Evolutionary conservation across 2,888 invertebrate species (phyloP).

Genomic region (Conistra vaccinii): DNA sequence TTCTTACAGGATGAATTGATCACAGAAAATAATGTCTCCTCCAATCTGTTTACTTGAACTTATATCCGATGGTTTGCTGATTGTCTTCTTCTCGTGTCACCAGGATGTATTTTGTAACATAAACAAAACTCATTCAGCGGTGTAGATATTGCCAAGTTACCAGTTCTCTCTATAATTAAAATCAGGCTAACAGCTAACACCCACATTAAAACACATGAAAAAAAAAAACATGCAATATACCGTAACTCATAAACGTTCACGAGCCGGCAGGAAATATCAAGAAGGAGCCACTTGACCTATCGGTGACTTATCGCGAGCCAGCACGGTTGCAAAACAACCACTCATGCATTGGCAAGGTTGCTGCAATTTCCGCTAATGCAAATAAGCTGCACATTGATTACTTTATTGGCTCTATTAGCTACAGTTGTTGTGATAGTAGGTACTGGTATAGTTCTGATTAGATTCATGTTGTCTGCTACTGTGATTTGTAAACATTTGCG

Average conservation of each 20-base stretch:
- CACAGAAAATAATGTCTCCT: background rate
- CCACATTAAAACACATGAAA: background rate
- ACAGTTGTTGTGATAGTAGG: conserved; percentile 29
- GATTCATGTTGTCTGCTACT: background rate
- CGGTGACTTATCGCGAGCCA: conserved; percentile 55
- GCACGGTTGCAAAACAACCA: conserved; percentile 57
- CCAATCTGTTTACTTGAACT: background rate
- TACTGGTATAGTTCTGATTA: conserved; percentile 21
- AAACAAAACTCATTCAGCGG: background rate
- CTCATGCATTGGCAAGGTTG: conserved; percentile 67
- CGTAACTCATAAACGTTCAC: conserved; percentile 38
- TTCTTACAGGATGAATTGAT: conserved; percentile 1
- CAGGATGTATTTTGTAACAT: background rate
- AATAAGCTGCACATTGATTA: conserved; percentile 63
- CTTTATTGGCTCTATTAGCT: conserved; percentile 53
- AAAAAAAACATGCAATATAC: background rate
- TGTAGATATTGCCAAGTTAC: background rate
- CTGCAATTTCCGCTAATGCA: conserved; percentile 70
- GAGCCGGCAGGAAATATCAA: conserved; percentile 54
- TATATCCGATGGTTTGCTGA: too few relatives aligned
- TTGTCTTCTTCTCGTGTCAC: background rate
- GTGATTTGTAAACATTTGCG: conserved; percentile 1
- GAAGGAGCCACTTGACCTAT: conserved; percentile 60
- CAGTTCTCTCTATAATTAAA: background rate
- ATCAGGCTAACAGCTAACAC: background rate